Evolutionary conservation across 2,113 vertebrate genomes (phyloP).

Genomic region (Sinocyclocheilus rhinocerous): DNA sequence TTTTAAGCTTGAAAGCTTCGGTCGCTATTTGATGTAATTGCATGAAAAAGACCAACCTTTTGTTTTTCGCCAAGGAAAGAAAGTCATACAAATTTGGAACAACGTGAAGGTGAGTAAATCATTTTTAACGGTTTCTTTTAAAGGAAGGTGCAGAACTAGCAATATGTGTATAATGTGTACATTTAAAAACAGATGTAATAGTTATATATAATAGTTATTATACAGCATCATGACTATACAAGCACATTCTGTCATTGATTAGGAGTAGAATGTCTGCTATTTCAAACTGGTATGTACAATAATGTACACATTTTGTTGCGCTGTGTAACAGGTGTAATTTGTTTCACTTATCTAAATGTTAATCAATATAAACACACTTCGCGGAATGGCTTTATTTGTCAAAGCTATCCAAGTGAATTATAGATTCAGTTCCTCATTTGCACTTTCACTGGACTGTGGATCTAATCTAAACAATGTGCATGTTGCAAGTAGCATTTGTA

Average conservation of each 20-base stretch:
- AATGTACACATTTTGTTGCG: neutral
- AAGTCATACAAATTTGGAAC: neutral
- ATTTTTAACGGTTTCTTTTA: neutral
- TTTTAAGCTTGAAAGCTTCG: neutral
- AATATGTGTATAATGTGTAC: conserved; percentile 19
- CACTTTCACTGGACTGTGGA: neutral
- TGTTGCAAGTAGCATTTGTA: neutral
- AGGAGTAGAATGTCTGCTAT: neutral
- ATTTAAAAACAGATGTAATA: neutral
- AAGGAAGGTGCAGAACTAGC: neutral
- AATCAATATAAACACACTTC: neutral
- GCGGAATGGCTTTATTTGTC: neutral
- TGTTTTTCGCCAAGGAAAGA: neutral
- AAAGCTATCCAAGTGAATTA: neutral
- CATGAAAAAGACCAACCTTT: neutral
- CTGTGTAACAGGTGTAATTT: neutral
- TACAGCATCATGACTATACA: neutral
- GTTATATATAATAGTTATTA: neutral
- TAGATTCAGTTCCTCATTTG: neutral
- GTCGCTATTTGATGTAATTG: neutral
- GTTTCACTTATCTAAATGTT: neutral
- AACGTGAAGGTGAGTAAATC: neutral
- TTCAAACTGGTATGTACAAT: neutral
- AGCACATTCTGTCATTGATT: conserved; percentile 5
- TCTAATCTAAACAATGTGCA: neutral